These are phyloP conservation scores for Drosophila sordidula DNA, from an alignment of 2,888 invertebrate genomes.

Conservation along the genomic window DNA sequence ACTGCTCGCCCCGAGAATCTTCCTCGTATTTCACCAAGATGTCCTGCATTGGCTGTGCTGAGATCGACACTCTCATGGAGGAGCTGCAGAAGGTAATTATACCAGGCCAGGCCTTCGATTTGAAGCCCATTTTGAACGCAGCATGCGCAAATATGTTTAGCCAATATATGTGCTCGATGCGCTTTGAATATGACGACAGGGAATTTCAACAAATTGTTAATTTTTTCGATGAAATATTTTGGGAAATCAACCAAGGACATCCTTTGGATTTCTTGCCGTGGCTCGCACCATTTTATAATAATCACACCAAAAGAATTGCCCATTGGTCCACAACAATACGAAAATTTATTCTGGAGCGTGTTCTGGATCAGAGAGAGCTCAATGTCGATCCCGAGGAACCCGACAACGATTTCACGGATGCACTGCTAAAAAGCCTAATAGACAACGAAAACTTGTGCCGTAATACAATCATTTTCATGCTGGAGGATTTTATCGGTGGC, in stretches of 20 bases:
- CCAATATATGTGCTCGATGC: constrained; percentile 93
- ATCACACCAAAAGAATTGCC: constrained; percentile 89
- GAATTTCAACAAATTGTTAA: constrained; percentile 89
- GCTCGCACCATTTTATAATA: constrained; percentile 90
- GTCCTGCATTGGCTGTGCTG: constrained; percentile 89
- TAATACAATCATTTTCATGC: constrained; percentile 92
- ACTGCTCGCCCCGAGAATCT: constrained; percentile 92
- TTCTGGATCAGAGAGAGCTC: constrained; percentile 86
- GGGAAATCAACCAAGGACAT: constrained; percentile 96
- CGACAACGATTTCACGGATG: constrained; percentile 92
- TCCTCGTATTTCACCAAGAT: constrained; percentile 90
- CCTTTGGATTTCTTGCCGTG: constrained; percentile 94
- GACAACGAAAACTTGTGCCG: constrained; percentile 88
- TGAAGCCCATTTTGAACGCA: constrained; percentile 90
- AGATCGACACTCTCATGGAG: constrained; percentile 88
- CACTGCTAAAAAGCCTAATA: constrained; percentile 89
- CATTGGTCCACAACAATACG: constrained; percentile 90
- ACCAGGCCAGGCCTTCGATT: constrained; percentile 85
- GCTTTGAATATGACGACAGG: constrained; percentile 89
- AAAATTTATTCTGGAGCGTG: constrained; percentile 90
- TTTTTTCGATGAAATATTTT: constrained; percentile 94
- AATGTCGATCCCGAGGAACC: constrained; percentile 86
- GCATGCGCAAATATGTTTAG: constrained; percentile 94
- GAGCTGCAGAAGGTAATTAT: constrained; percentile 86
- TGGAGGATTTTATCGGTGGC: constrained; percentile 95